These are phyloP conservation scores for Monochamus alternatus DNA, from an alignment of 2,888 invertebrate genomes.

Conservation along the genomic window DNA sequence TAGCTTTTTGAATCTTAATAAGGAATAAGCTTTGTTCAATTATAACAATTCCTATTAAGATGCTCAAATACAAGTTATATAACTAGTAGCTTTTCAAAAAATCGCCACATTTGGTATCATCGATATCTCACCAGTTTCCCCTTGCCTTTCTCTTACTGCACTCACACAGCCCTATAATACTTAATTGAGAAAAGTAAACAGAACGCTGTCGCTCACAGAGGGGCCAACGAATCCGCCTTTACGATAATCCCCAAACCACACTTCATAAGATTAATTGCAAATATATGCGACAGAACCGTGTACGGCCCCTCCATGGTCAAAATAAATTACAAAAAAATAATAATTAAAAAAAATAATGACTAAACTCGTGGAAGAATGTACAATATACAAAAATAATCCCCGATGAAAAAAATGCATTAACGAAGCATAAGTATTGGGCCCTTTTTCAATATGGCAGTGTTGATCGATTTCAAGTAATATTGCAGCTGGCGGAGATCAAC, in stretches of 20 bases:
- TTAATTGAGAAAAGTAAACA: constrained; percentile 50
- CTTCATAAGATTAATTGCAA: constrained; percentile 27
- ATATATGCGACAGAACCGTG: constrained; percentile 40
- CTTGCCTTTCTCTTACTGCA: neutral
- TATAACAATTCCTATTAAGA: no score
- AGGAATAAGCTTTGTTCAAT: no score
- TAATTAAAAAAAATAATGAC: constrained; percentile 32
- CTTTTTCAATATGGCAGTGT: constrained; percentile 61
- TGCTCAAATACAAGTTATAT: no score
- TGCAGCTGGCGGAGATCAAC: constrained; percentile 61
- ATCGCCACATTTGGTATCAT: no score
- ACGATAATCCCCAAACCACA: constrained; percentile 36
- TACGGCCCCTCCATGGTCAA: constrained; percentile 49
- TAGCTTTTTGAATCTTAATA: no score
- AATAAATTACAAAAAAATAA: constrained; percentile 44
- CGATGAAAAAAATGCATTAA: constrained; percentile 40
- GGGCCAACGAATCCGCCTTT: constrained; percentile 42
- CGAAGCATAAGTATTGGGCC: constrained; percentile 52
- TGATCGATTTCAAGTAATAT: constrained; percentile 54
- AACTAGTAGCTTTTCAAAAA: no score
- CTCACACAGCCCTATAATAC: constrained; percentile 45
- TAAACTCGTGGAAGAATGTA: constrained; percentile 50
- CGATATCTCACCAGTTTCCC: neutral
- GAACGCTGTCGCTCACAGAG: constrained; percentile 49
- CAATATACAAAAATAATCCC: constrained; percentile 53